Evolutionary conservation across 1,140 invertebrate genomes (phyloP).

Genomic region (Bombus confusus): DNA sequence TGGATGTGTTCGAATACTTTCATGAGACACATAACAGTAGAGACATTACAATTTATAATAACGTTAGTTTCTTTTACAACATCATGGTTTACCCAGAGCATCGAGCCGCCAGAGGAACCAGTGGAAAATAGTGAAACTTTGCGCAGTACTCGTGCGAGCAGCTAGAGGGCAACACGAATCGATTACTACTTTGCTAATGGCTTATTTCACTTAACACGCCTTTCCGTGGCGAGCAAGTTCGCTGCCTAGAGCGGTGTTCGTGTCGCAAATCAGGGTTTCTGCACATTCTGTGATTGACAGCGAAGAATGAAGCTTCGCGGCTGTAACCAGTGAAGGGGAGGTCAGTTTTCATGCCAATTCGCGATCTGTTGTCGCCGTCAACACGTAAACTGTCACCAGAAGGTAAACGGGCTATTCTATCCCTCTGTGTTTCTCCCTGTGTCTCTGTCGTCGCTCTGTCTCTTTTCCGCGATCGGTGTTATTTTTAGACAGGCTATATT

Average conservation of each 20-base stretch:
- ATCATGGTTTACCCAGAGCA: background rate
- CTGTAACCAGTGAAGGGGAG: slow-evolving; percentile 8
- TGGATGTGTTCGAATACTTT: no score
- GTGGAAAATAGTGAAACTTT: slow-evolving; percentile 13
- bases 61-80: background rate
- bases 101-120: background rate
- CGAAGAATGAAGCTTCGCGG: slow-evolving; percentile 40
- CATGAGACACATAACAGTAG: no score
- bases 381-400: slow-evolving; percentile 37
- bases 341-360: slow-evolving; percentile 38
- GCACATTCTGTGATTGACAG: slow-evolving; percentile 20
- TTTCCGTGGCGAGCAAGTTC: slow-evolving; percentile 40
- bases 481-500: slow-evolving; percentile 37
- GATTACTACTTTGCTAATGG: slow-evolving; percentile 63
- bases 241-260: slow-evolving; percentile 3
- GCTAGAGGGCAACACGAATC: slow-evolving; percentile 68
- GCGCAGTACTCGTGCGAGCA: slow-evolving; percentile 45
- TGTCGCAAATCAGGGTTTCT: slow-evolving; percentile 1
- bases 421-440: slow-evolving; percentile 1
- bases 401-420: slow-evolving; percentile 56
- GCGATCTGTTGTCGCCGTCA: slow-evolving; percentile 13
- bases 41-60: background rate
- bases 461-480: slow-evolving; percentile 19
- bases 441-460: slow-evolving; percentile 2
- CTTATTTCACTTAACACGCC: slow-evolving; percentile 64